Conservation (phyloP, 2,888 invertebrate species). For the Itoplectis maculator region DNA sequence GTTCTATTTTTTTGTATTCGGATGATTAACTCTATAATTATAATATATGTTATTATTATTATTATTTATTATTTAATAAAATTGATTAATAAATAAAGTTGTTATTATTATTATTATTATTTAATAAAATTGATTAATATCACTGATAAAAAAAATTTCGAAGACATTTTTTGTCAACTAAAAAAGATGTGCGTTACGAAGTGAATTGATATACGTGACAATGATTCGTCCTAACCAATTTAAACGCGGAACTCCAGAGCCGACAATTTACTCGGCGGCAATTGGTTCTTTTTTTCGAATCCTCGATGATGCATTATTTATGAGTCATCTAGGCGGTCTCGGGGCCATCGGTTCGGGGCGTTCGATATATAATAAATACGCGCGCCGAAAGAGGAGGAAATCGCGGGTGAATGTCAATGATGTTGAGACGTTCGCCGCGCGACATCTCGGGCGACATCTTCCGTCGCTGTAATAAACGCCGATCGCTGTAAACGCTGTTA, state of each 20-base stretch:
- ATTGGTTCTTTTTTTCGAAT: no score
- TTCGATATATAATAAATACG: neutral
- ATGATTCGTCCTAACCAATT: no score
- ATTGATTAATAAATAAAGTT: no score
- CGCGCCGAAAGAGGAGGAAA: neutral
- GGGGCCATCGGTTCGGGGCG: neutral
- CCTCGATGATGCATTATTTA: neutral
- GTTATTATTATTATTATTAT: no score
- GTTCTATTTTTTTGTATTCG: no score
- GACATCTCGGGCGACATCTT: neutral
- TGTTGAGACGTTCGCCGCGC: neutral
- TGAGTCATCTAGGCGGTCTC: neutral
- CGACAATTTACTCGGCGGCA: neutral
- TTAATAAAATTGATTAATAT: neutral
- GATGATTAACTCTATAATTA: no score
- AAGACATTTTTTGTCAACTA: neutral
- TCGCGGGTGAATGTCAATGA: conserved; percentile 11
- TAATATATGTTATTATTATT: no score
- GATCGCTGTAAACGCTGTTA: neutral
- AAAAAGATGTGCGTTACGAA: no score
- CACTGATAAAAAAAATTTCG: neutral
- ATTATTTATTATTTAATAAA: no score
- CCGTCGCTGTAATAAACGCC: neutral
- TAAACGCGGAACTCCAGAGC: neutral
- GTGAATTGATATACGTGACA: neutral